Evolutionary conservation across 2,888 invertebrate genomes (phyloP), one percentile per base, ranked within the genome.

Genomic region (Nysson spinosus): DNA sequence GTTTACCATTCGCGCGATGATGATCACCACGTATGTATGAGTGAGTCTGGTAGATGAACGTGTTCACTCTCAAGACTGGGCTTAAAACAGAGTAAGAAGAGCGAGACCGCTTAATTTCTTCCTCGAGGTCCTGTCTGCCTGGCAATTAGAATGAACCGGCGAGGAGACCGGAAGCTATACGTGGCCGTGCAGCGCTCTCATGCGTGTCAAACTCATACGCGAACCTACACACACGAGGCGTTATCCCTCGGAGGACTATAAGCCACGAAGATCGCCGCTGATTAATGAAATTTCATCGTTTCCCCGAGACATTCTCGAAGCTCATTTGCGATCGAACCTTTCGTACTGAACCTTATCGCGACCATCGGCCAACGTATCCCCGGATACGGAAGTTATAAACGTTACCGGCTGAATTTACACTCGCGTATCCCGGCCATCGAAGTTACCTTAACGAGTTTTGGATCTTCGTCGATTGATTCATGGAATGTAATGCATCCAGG

Each of bases 91-190:
- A 55, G 54, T 39, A 74, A 74, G 60, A 75, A 54, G 66, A 69
- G 63, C 66, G 69, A 66, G 70, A 67, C 66, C 63, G 73, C 46
- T 75, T 61, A 66, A 70, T 72, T 73, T 47, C 70, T 70, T 63
- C 63, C 58, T 60, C 74, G 70, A 58, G 73, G 73, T 54, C 66
- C 66, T 57, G 42, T 40, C 57, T 56, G 42, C 28, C 50, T 52
- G 55, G 63, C 71, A 77, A 75, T 75, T 77, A 77, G 75, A 74
- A 77, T 77, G 77, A 60, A 61, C 73, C 72, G 54, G 49, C 62
- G 66, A 67, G 54, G 58, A 60, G 66, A 70, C 61, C 76, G 75
- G 76, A 76, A 75, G 75, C 54, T 58, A 69, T 54, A 55, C 74
- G 54, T 57, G 56, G 68, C 67, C 58, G 72, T 52, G 58, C 65